A percentile compares a stretch with the other conserved stretches of the same genome.
Evolutionary conservation across 2,113 vertebrate genomes (phyloP).

Genomic region (Notothenia coriiceps): DNA sequence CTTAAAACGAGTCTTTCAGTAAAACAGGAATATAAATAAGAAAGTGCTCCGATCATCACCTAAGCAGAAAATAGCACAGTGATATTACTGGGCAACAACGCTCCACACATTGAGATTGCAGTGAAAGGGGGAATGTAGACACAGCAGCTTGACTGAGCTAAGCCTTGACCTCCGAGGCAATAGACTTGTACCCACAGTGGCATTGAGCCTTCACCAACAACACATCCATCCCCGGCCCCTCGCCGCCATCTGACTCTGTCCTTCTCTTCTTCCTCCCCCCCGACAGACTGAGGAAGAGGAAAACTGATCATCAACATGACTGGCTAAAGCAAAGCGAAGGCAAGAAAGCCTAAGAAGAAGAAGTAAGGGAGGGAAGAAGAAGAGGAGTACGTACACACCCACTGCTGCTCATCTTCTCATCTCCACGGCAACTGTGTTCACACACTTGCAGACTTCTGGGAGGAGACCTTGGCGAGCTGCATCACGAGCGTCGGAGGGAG

Average conservation of each 20-base stretch:
- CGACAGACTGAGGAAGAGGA: slow-evolving; percentile 59
- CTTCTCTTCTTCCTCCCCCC: slow-evolving; percentile 49
- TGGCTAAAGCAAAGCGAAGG: slow-evolving; percentile 60
- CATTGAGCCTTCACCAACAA: slow-evolving; percentile 47
- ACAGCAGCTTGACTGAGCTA: slow-evolving; percentile 38
- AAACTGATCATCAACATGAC: slow-evolving; percentile 70
- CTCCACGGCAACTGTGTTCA: slow-evolving; percentile 78
- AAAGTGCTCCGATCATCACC: background rate
- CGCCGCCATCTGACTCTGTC: slow-evolving; percentile 45
- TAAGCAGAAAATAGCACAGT: background rate
- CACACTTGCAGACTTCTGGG: slow-evolving; percentile 67
- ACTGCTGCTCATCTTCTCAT: slow-evolving; percentile 66
- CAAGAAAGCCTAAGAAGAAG: slow-evolving; percentile 57
- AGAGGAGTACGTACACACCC: slow-evolving; percentile 52
- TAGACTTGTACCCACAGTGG: slow-evolving; percentile 48
- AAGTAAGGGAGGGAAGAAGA: slow-evolving; percentile 32
- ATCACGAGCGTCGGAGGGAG: slow-evolving; percentile 55
- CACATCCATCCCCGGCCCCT: slow-evolving; percentile 20
- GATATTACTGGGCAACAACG: background rate
- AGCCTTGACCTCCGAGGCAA: slow-evolving; percentile 58
- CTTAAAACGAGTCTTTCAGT: background rate
- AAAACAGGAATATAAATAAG: background rate
- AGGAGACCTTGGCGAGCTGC: slow-evolving; percentile 58
- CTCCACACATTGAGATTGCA: slow-evolving; percentile 29
- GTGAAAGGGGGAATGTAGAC: slow-evolving; percentile 48